phyloP scores from a whole-genome alignment of 2,113 vertebrate genomes.

The Sturnus vulgaris region DNA sequence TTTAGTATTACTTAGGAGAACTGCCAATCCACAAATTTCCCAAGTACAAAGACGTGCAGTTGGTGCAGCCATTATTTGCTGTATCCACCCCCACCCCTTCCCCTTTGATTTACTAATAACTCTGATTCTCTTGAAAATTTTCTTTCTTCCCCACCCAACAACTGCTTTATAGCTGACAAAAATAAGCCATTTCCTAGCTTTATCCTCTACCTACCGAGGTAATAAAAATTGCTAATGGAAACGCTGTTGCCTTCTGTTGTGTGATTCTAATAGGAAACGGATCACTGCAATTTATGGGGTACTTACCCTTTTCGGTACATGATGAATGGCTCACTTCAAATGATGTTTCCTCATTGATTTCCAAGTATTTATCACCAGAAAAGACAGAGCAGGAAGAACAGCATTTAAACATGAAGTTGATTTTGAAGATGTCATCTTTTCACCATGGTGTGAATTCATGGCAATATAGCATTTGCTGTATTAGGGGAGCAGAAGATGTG shows the following conservation, averaged over 20 bases:
- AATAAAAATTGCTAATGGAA: slow-evolving; percentile 77
- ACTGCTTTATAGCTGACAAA: slow-evolving; percentile 67
- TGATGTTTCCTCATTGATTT: slow-evolving; percentile 74
- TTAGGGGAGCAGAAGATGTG: neutral
- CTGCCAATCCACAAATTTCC: neutral
- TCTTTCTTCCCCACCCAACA: slow-evolving; percentile 55
- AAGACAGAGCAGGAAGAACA: slow-evolving; percentile 42
- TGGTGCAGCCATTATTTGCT: neutral
- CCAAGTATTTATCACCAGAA: slow-evolving; percentile 70
- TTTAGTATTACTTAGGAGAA: neutral
- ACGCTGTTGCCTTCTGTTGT: slow-evolving; percentile 73
- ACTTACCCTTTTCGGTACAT: slow-evolving; percentile 72
- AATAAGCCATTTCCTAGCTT: slow-evolving; percentile 74
- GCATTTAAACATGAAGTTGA: slow-evolving; percentile 76
- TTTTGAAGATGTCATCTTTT: slow-evolving; percentile 74
- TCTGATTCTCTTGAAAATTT: neutral
- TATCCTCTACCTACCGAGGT: slow-evolving; percentile 61
- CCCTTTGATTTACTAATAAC: neutral
- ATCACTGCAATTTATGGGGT: slow-evolving; percentile 74
- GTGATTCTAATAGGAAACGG: slow-evolving; percentile 77
- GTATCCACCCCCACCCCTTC: neutral
- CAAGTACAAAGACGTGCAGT: rapidly evolving
- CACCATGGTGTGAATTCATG: slow-evolving; percentile 57
- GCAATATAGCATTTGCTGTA: slow-evolving; percentile 19
- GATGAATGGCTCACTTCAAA: slow-evolving; percentile 77